Evolutionary conservation across 2,113 vertebrate species (phyloP).

Genomic region (Eulemur macaco): DNA sequence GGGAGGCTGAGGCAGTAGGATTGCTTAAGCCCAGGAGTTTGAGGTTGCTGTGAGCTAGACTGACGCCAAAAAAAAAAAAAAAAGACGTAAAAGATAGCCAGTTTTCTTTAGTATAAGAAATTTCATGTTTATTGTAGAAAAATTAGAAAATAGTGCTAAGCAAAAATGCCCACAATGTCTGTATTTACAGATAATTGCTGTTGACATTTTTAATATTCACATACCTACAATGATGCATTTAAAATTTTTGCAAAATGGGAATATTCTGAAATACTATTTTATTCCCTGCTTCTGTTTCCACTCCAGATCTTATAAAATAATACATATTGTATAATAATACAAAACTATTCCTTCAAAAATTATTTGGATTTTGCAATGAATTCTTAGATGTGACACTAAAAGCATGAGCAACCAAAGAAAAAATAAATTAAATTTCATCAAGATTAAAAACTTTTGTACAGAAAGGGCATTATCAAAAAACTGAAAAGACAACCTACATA

Average conservation of each 20-base stretch:
- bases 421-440: neutral
- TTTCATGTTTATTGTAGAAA: constrained; percentile 3
- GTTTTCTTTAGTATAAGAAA: neutral
- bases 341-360: neutral
- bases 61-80: neutral
- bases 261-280: constrained; percentile 12
- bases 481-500: neutral
- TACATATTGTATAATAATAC: too few relatives aligned
- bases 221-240: neutral
- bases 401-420: neutral
- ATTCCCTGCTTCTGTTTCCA: neutral
- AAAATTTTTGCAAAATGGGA: neutral
- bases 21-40: too few relatives aligned
- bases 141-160: constrained; percentile 4
- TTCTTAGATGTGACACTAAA: neutral
- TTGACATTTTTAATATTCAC: neutral
- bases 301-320: neutral
- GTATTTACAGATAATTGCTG: neutral
- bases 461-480: neutral
- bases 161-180: neutral
- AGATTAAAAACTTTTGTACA: neutral
- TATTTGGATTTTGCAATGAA: neutral
- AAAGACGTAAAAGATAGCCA: neutral
- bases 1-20: too few relatives aligned
- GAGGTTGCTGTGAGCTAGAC: too few relatives aligned